Evolutionary conservation across 2,888 invertebrate genomes (phyloP), one percentile per base, ranked within the genome.

Genomic region (Aricia artaxerxes): DNA sequence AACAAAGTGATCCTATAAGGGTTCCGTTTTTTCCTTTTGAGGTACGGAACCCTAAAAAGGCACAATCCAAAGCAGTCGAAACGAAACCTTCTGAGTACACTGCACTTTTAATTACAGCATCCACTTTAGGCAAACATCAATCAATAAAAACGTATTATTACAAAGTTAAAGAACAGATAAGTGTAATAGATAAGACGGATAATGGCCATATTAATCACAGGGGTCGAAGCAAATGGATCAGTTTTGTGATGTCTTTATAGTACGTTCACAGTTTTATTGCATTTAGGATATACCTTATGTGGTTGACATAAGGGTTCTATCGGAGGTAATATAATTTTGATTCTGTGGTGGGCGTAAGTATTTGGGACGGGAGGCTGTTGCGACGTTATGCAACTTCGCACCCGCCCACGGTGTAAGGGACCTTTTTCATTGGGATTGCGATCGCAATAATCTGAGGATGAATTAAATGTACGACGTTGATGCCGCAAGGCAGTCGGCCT

Each of bases 281-380:
- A 0, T 57, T 16, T 16, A 4, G 57, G 13, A 16, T 4, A 4
- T 16, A 57, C 57, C 57, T 57, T 13, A 57, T 57, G 16, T 57
- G 16, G 57, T 57, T 57, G 57, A 4, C 57, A 57, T 57, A 57
- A 57, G 57, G 16, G 57, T 13, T 61, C 24, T 61, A 61, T 61
- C 13, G 61, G 24, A 61, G n/a, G 24, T 61, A 24, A 61, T n/a
- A 16, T 16, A 57, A 57, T 57, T 57, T 57, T 57, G 57, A 16
- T 4, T 4, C 35, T 38, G 69, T 16, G 69, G 73, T 73, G 73
- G 73, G 73, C 73, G 73, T 44, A 44, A 73, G 44, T 44, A 73
- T 73, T 73, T 73, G 73, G 73, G 73, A 73, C 73, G 73, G 73
- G 44, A 73, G 73, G 73, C 73, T 73, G 40, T 73, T 73, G 73